Evolutionary conservation across 2,797 vertebrate genomes (phyloP), one percentile per base, ranked within the genome.

Genomic region (Aselliscus stoliczkanus): DNA sequence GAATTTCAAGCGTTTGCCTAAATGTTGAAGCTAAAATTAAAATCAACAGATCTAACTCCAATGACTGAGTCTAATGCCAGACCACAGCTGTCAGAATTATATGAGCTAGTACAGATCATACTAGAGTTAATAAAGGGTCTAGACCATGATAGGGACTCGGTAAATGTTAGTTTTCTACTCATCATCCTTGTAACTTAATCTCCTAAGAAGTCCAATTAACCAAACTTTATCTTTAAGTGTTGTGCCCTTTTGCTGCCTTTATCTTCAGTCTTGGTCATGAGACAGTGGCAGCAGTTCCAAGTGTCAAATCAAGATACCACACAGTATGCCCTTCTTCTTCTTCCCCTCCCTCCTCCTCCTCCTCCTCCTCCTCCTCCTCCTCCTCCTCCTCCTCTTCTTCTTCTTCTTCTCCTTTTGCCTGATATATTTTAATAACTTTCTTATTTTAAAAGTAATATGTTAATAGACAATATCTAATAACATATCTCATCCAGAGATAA

Each of bases 381-480:
- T n/a, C n/a, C n/a, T n/a, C n/a, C n/a, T n/a, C n/a, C n/a, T n/a
- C n/a, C n/a, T n/a, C 21, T 18, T 50, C n/a, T n/a, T n/a, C n/a
- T n/a, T n/a, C n/a, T n/a, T n/a, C 42, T 12, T 11, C 14, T 11
- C 47, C 14, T 64, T 25, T 76, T 52, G 5, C 14, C 56, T 80
- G 37, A n/a, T 37, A 25, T 52, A 65, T 75, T 58, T 94, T 84
- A 76, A 64, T 83, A 79, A 94, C 20, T 58, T 67, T 50, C 23
- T 87, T 70, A 34, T 86, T 84, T 96, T n/a, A 37, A 84, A 97
- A 93, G 52, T 60, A 79, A 21, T n/a, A 21, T 62, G 23, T 88
- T 39, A 90, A 17, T 5, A 34, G 37, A 64, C 80, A 88, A 88
- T 50, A 81, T 13, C 82, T 14, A 29, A 44, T 58, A 42, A 42